phyloP scores from a whole-genome alignment of 2,113 vertebrate genomes.

The Centropristis striata region DNA sequence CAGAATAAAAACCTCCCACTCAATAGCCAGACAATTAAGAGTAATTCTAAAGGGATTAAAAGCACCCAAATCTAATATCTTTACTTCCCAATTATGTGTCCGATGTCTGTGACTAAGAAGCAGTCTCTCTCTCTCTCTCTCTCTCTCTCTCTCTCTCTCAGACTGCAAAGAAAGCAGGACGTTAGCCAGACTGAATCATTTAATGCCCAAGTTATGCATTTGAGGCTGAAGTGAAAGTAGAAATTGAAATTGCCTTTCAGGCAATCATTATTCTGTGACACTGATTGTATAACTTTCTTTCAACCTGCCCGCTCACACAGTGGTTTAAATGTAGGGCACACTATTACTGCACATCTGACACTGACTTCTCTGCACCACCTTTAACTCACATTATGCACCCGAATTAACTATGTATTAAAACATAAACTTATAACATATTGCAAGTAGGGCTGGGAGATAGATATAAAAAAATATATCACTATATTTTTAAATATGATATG shows the following conservation, averaged over 20 bases:
- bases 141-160: constrained; percentile 20
- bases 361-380: neutral
- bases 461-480: too few relatives aligned
- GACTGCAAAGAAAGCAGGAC: constrained; percentile 33
- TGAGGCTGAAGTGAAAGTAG: constrained; percentile 40
- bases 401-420: constrained; percentile 2
- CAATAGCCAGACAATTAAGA: constrained; percentile 12
- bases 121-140: constrained; percentile 7
- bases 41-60: constrained; percentile 20
- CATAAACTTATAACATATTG: neutral
- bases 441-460: too few relatives aligned
- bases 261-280: constrained; percentile 50
- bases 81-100: constrained; percentile 52
- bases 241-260: constrained; percentile 62
- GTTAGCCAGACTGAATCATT: constrained; percentile 39
- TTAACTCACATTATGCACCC: constrained; percentile 1
- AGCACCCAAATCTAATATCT: constrained; percentile 23
- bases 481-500: too few relatives aligned
- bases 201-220: constrained; percentile 56
- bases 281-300: constrained; percentile 39
- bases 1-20: constrained; percentile 12
- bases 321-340: constrained; percentile 16
- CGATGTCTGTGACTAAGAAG: constrained; percentile 25
- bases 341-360: neutral
- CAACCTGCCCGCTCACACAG: constrained; percentile 10